Conservation (phyloP, 1,140 invertebrate species). For the Drosophila carrolli region DNA sequence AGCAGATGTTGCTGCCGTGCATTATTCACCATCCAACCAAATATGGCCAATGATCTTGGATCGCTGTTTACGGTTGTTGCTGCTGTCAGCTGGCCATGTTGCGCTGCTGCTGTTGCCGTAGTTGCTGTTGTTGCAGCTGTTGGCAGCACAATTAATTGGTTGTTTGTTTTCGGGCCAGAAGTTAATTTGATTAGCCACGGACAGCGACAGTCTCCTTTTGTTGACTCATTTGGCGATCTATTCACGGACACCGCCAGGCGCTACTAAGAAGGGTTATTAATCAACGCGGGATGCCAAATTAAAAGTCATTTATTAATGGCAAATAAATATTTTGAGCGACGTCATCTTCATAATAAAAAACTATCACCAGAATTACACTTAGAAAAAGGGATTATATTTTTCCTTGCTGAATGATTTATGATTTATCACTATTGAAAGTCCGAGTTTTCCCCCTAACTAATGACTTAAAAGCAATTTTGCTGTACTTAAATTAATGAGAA, state of each 20-base stretch:
- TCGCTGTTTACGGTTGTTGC: slow-evolving; percentile 18
- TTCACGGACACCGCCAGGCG: slow-evolving; percentile 17
- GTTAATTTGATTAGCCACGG: slow-evolving; percentile 66
- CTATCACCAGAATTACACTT: slow-evolving; percentile 7
- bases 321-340: slow-evolving; percentile 50
- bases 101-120: slow-evolving; percentile 1
- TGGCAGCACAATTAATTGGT: slow-evolving; percentile 37
- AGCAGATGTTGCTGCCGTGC: slow-evolving; percentile 22
- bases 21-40: slow-evolving; percentile 16
- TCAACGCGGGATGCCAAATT: slow-evolving; percentile 67
- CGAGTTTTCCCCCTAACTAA: slow-evolving; percentile 6
- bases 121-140: slow-evolving; percentile 20
- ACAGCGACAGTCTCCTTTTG: slow-evolving; percentile 19
- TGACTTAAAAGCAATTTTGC: neutral
- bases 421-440: neutral
- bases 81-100: slow-evolving; percentile 1
- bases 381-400: neutral
- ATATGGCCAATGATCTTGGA: slow-evolving; percentile 39
- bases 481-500: slow-evolving; percentile 19
- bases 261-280: slow-evolving; percentile 60
- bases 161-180: slow-evolving; percentile 29
- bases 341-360: neutral
- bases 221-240: slow-evolving; percentile 26
- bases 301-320: slow-evolving; percentile 68
- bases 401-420: slow-evolving; percentile 5